phyloP scores from a whole-genome alignment of 2,113 vertebrate species.

The Laticauda colubrina region DNA sequence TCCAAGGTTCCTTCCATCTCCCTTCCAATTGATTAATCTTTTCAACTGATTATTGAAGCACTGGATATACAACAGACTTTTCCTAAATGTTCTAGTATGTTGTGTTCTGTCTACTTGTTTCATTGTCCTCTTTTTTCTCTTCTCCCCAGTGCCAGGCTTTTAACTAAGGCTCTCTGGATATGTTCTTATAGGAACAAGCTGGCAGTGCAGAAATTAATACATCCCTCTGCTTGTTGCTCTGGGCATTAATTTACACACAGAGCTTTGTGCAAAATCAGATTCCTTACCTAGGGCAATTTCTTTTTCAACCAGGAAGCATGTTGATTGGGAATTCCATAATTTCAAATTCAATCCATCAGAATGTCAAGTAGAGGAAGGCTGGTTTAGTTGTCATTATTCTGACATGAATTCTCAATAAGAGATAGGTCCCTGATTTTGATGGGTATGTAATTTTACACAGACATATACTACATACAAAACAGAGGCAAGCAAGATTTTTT shows the following conservation, averaged over 20 bases:
- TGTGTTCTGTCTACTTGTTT: not conserved
- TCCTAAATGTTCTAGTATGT: not conserved
- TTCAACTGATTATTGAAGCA: not conserved
- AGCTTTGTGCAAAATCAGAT: not conserved
- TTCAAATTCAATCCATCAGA: not conserved
- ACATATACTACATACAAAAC: not conserved
- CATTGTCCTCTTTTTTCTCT: not conserved
- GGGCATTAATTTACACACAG: not conserved
- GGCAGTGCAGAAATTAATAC: not conserved
- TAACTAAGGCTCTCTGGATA: not conserved
- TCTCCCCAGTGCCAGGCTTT: not conserved
- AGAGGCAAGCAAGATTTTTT: not conserved
- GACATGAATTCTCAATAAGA: not conserved
- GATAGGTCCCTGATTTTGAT: not conserved
- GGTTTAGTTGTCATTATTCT: not conserved
- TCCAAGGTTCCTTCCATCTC: too few relatives aligned
- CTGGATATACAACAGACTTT: not conserved
- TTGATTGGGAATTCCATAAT: not conserved
- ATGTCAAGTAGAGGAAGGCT: not conserved
- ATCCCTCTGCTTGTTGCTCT: not conserved
- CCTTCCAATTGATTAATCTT: not conserved
- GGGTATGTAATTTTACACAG: not conserved
- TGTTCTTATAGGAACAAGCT: not conserved
- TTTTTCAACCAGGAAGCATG: not conserved
- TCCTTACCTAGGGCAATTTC: not conserved